A percentile compares a stretch with the other conserved stretches of the same genome.
Conservation (phyloP, 2,113 vertebrate species). For the Platycercus adscitus region DNA sequence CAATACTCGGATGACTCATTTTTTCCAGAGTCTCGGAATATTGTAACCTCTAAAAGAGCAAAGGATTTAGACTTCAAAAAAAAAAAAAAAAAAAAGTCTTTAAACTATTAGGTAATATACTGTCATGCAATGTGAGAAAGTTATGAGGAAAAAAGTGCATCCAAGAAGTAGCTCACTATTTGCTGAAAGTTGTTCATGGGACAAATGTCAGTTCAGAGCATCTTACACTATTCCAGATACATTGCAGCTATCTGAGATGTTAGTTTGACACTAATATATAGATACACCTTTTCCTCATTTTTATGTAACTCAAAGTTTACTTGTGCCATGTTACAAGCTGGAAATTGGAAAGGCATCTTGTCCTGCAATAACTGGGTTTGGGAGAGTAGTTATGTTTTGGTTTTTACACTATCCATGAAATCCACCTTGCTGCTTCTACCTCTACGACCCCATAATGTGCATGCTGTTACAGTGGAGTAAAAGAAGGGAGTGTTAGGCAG, state of each 20-base stretch:
- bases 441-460: too few species aligned
- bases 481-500: fast-evolving
- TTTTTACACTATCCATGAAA: background rate
- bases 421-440: background rate
- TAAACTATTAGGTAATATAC: background rate
- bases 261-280: too few species aligned
- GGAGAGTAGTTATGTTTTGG: background rate
- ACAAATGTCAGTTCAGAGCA: background rate
- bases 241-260: background rate
- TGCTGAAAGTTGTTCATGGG: background rate
- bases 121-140: background rate
- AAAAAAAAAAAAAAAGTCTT: background rate
- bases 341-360: background rate
- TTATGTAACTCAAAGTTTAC: background rate
- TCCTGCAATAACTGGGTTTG: background rate
- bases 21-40: background rate
- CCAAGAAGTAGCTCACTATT: background rate
- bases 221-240: background rate
- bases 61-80: background rate
- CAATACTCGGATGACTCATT: background rate
- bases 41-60: background rate
- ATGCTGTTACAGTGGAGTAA: fast-evolving
- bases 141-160: background rate
- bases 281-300: background rate
- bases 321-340: background rate